Evolutionary conservation across 2,888 invertebrate species (phyloP).

Genomic region (Portevinia maculata): DNA sequence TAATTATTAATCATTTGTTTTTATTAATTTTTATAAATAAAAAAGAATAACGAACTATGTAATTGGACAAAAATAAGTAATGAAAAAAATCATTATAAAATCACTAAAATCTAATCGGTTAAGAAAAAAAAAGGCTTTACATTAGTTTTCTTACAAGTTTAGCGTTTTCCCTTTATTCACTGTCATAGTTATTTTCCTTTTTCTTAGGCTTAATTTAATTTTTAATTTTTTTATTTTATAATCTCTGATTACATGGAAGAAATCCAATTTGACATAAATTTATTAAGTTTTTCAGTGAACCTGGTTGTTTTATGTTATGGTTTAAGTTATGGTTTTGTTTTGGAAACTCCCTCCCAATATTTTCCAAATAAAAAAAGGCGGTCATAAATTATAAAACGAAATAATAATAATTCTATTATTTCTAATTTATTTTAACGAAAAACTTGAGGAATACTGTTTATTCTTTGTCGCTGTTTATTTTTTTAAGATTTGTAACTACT

Average conservation of each 20-base stretch:
- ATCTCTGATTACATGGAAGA: constrained; percentile 60
- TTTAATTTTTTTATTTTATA: constrained; percentile 35
- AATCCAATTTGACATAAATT: constrained; percentile 21
- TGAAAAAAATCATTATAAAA: constrained; percentile 40
- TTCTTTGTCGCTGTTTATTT: constrained; percentile 37
- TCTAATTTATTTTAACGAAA: constrained; percentile 6
- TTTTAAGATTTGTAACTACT: constrained; percentile 19
- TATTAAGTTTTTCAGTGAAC: constrained; percentile 22
- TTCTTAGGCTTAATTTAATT: constrained; percentile 9
- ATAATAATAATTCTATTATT: constrained; percentile 8
- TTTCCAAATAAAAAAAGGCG: constrained; percentile 5
- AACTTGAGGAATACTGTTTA: constrained; percentile 57
- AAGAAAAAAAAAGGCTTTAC: constrained; percentile 47
- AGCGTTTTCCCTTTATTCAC: constrained; percentile 20
- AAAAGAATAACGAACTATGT: constrained; percentile 61
- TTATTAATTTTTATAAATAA: constrained; percentile 57
- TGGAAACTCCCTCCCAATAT: constrained; percentile 45
- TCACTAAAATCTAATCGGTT: constrained; percentile 43
- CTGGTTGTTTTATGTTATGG: constrained; percentile 4
- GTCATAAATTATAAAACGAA: constrained; percentile 10
- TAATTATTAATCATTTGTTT: constrained; percentile 58
- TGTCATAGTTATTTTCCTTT: constrained; percentile 36
- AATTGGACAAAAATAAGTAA: constrained; percentile 36
- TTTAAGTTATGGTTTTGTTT: constrained; percentile 8
- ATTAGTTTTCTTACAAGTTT: constrained; percentile 37